Evolutionary conservation across 2,113 vertebrate species (phyloP).

Genomic region (Gobius niger): DNA sequence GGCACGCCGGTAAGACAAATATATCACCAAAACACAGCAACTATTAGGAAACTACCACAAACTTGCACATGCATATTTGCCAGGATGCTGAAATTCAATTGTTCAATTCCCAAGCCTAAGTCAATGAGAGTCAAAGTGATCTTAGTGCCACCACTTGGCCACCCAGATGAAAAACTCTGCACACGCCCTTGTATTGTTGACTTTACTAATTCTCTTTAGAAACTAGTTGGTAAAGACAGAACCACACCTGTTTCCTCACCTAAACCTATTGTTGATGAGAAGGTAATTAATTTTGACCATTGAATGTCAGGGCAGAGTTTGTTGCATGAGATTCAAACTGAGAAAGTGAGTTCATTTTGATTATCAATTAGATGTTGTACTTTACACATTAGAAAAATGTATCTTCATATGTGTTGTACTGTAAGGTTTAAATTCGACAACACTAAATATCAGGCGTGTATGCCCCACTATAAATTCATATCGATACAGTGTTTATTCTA

Average conservation of each 20-base stretch:
- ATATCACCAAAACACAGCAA: no score
- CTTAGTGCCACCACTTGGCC: no score
- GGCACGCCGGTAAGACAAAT: conserved; percentile 87
- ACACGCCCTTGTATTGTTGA: not conserved
- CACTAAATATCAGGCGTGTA: not conserved
- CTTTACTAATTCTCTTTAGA: not conserved
- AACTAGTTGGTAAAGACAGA: not conserved
- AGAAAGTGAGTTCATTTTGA: not conserved
- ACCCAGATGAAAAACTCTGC: no score
- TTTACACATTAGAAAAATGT: not conserved
- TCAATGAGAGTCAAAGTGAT: no score
- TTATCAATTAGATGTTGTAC: not conserved
- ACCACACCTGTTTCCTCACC: not conserved
- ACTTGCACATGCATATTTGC: no score
- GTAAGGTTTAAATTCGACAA: not conserved
- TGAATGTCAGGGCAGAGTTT: not conserved
- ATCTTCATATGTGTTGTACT: no score
- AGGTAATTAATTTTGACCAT: not conserved
- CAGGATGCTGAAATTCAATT: no score
- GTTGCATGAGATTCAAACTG: not conserved
- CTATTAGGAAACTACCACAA: no score
- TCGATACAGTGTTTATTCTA: not conserved
- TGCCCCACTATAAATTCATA: not conserved
- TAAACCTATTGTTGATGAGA: not conserved
- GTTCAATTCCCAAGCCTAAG: no score